Evolutionary conservation across 2,113 vertebrate species (phyloP), one percentile per base, ranked within the genome.

Genomic region (Pseudorectes ferrugineus): DNA sequence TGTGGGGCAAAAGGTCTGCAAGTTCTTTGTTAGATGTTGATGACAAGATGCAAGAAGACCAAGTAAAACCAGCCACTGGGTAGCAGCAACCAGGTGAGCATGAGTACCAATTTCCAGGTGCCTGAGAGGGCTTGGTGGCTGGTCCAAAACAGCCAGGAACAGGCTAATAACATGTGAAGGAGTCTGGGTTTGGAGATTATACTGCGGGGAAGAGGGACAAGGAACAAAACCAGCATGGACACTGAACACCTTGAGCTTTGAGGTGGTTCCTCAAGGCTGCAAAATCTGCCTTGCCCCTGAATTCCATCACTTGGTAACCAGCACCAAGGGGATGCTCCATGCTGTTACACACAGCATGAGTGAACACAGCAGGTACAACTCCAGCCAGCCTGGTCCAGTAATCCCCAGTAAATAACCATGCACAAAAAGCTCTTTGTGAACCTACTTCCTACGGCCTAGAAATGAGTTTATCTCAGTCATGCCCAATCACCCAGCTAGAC

Each of bases 261-360:
- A 75, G 48, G 40, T 82, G 43, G 12, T 67, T 85, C 65, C 61
- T 75, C 25, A 28, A 36, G 22, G 22, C 22, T 35, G 20, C 54
- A 17, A 14, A 87, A 24, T 14, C 38, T 81, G 45, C 45, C 23
- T 18, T n/a, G 26, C 4, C 21, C 4, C 54, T 55, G 58, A 36
- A n/a, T 15, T 19, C 59, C 38, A 17, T 25, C 13, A 5, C 14
- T 42, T 31, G n/a, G 29, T 49, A 25, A 31, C 13, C 25, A 19
- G 8, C 35, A n/a, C 31, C 1, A 1, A 54, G 43, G 66, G 66
- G 29, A 12, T 61, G 9, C 62, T 67, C 62, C 0, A 0, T n/a
- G 35, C 16, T 81, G 18, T 55, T 49, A 54, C 25, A 43, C 22
- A 26, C 31, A 73, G 14, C 25, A 4, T 4, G 31, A 14, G 22